Conservation (phyloP, 2,113 vertebrate species). For the Oreochromis aureus region DNA sequence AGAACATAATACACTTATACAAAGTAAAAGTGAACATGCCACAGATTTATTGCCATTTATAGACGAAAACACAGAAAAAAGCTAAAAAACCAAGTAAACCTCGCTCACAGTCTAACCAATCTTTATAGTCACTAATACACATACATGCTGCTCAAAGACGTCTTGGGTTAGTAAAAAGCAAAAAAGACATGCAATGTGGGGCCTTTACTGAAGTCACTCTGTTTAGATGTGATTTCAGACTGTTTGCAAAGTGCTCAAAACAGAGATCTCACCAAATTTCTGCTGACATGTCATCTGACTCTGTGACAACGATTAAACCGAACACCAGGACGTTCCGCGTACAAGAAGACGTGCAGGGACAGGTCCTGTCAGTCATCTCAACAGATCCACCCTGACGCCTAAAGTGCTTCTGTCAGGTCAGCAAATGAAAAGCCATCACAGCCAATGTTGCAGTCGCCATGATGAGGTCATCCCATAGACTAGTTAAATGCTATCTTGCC, state of each 20-base stretch:
- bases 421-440: slow-evolving; percentile 58
- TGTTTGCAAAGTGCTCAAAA: slow-evolving; percentile 26
- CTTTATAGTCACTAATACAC: neutral
- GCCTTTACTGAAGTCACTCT: neutral
- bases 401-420: slow-evolving; percentile 59
- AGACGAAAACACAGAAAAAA: neutral
- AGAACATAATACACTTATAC: neutral
- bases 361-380: slow-evolving; percentile 44
- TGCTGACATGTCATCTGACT: slow-evolving; percentile 44
- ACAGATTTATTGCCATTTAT: neutral
- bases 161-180: neutral
- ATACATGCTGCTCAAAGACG: neutral
- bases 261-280: slow-evolving; percentile 40
- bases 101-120: neutral
- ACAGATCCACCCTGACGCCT: slow-evolving; percentile 36
- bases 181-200: neutral
- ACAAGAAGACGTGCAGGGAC: slow-evolving; percentile 22
- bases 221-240: neutral
- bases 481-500: slow-evolving; percentile 45
- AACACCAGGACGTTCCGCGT: slow-evolving; percentile 33
- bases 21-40: neutral
- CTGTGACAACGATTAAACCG: slow-evolving; percentile 42
- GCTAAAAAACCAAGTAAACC: neutral
- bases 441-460: slow-evolving; percentile 44
- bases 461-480: slow-evolving; percentile 16